Base-by-base conservation (phyloP, 2,113 vertebrate species). In the Cyphomyrus discorhynchus region DNA sequence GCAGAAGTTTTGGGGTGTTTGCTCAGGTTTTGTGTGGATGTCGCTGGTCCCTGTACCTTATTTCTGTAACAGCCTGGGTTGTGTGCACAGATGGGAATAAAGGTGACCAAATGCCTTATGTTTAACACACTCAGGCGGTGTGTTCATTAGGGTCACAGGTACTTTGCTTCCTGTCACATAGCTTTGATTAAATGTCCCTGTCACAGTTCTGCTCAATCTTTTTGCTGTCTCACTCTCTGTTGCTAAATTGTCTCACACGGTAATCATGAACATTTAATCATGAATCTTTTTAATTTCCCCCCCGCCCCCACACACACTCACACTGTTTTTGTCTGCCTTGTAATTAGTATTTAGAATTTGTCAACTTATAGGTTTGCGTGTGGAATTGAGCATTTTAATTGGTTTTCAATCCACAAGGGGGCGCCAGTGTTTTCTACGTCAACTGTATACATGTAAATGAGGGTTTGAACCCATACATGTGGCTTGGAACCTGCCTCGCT, bases 81-180 rank as follows among this genome's bases (percentile, higher is more conserved):
- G n/a, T 82, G 2, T 24, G 56, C 24, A 27, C 35, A 42, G 15
- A 89, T 27, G 90, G 91, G 87, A 85, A 91, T 80, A 89, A 90
- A 66, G 90, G 77, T 77, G 92, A 91, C 91, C 90, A 86, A 89
- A 88, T 88, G 92, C 94, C 94, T 95, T 95, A 93, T 90, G 91
- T 93, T 19, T 93, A 46, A 88, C 90, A 92, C 91, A 92, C 91
- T 93, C 86, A 42, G 52, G 21, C 13, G 94, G 92, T 89, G 53
- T 94, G 90, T 93, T 94, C 91, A 90, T 92, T 93, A 93, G 94
- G 94, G 92, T 93, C 94, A 93, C 91, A 95, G 94, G 93, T 92
- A 93, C 94, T 94, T n/a, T 46, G 80, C 86, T 89, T 88, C 90
- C 42, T 21, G 87, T 77, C 87, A 87, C 9, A 52, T 58, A 52